Evolutionary conservation across 2,797 vertebrate genomes (phyloP), one percentile per base, ranked within the genome.

Genomic region (Tachyglossus aculeatus): DNA sequence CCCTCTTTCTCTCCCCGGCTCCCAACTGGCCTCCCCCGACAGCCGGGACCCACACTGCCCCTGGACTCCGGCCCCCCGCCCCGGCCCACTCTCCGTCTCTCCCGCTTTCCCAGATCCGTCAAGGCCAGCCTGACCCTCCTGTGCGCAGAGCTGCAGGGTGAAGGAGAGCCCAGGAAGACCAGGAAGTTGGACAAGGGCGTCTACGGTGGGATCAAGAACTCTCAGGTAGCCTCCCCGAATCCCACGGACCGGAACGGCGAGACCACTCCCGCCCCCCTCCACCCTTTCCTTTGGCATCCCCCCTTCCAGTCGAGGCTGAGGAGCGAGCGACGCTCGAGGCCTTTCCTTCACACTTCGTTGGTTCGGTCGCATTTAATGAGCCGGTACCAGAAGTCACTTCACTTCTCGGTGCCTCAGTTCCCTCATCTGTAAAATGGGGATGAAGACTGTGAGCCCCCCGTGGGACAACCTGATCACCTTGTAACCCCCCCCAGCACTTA

Each of bases 71-170:
- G n/a, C n/a, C n/a, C n/a, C 50, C 34, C 48, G 25, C 37, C 34
- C 29, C 22, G 13, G 31, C 21, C 61, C 54, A 55, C 55, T 77
- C 68, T 73, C 53, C 51, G 90, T 74, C 57, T 24, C 65, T n/a
- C 31, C 22, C 3, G 0, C 27, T 21, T 24, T 75, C 56, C 66
- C 86, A 98, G 97, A 91, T 89, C 93, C 0, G 86, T 96, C 80
- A 94, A 93, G 88, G 91, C 90, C 81, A 95, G 94, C 72, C 90
- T 96, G 81, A 93, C 92, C 50, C 86, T 96, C 65, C 93, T 94
- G 76, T 95, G 94, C 1, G 94, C 96, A 0, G 96, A 98, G 81
- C 89, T 95, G 3, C 90, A 87, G 58, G 91, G 89, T 1, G 86
- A 91, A 2, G 90, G 91, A 0, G 95, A 96, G 71, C 91, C 93